phyloP scores from a whole-genome alignment of 2,888 invertebrate genomes.

The Axea sp. region DNA sequence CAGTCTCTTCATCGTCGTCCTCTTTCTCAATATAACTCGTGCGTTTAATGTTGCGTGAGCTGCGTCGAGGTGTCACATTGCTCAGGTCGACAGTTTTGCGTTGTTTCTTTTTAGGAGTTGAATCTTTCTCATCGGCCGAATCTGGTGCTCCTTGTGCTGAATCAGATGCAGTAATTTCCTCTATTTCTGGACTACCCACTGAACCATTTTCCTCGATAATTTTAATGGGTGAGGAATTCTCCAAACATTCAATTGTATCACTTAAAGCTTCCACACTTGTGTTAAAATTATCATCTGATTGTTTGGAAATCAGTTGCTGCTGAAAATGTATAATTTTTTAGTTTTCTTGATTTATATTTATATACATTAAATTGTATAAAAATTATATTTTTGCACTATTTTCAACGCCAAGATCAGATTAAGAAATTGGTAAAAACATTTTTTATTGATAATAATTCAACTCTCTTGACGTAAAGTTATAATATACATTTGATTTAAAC shows the following conservation, averaged over 20 bases:
- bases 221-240: constrained; percentile 70
- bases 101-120: constrained; percentile 70
- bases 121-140: constrained; percentile 67
- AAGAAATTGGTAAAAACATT: no score
- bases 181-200: constrained; percentile 74
- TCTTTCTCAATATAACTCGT: constrained; percentile 81
- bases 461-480: no score
- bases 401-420: no score
- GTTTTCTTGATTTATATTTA: neutral
- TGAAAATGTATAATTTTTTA: neutral
- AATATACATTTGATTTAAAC: no score
- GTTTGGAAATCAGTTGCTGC: constrained; percentile 75
- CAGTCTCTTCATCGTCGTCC: constrained; percentile 74
- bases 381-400: no score
- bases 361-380: no score
- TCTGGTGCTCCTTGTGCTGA: constrained; percentile 48
- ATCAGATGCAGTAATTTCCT: constrained; percentile 74
- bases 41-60: constrained; percentile 82
- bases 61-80: constrained; percentile 80
- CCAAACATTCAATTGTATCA: constrained; percentile 69
- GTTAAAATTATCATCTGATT: constrained; percentile 62
- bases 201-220: constrained; percentile 77
- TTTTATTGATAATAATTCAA: no score
- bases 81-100: constrained; percentile 74
- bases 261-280: constrained; percentile 57